Conservation (phyloP, 2,113 vertebrate genomes). For the Sprattus sprattus region DNA sequence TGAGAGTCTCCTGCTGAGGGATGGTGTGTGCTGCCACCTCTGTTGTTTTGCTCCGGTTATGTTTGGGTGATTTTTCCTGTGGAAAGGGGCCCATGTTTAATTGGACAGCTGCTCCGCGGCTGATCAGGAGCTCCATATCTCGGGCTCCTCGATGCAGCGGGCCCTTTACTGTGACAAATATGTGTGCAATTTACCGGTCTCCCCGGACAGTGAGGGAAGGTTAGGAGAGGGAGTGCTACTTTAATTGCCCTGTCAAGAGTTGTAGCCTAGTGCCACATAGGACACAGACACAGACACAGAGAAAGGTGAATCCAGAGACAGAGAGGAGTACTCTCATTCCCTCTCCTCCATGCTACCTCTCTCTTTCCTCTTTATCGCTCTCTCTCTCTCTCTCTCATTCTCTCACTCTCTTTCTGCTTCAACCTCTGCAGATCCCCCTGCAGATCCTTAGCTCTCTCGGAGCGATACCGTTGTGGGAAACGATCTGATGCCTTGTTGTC, state of each 20-base stretch:
- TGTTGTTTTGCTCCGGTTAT: background rate
- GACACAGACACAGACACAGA: background rate
- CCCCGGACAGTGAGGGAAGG: constrained; percentile 70
- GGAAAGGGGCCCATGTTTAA: constrained; percentile 48
- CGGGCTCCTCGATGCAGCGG: constrained; percentile 62
- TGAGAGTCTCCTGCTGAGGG: background rate
- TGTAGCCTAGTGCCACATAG: constrained; percentile 34
- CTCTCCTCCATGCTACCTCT: constrained; percentile 3
- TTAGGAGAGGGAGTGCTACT: constrained; percentile 62
- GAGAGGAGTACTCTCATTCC: constrained; percentile 21
- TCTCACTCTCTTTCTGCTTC: background rate
- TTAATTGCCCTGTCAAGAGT: constrained; percentile 72
- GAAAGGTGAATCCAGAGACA: background rate
- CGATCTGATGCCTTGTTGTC: constrained; percentile 53
- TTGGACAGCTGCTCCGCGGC: constrained; percentile 70
- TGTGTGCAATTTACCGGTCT: constrained; percentile 69
- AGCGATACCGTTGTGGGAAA: constrained; percentile 25
- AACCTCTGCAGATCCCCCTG: background rate
- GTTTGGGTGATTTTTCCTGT: constrained; percentile 31
- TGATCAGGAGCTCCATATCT: constrained; percentile 54
- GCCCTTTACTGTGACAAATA: constrained; percentile 70
- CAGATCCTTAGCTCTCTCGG: background rate
- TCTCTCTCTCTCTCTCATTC: background rate
- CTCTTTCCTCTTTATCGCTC: background rate
- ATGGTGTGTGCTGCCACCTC: background rate